Percentiles rank a stretch among this genome's conserved stretches.
Evolutionary conservation across 92 coral and sea anemone species (phyloP).

Genomic region (Actinernus sp.): DNA sequence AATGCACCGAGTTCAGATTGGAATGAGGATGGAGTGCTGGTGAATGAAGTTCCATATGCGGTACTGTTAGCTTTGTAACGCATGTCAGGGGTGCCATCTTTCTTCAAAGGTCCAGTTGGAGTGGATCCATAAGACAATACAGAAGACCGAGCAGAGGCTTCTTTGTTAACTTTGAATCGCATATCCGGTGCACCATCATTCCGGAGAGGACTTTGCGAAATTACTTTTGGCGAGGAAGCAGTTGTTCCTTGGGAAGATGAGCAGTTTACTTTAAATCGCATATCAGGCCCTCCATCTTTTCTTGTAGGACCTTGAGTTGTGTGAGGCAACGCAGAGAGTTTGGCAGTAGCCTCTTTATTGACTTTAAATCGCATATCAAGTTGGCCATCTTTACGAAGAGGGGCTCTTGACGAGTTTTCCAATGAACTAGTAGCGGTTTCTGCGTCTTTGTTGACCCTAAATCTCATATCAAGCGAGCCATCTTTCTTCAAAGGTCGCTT

Average conservation of each 20-base stretch:
- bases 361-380: not conserved
- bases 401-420: too few relatives aligned
- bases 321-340: too few relatives aligned
- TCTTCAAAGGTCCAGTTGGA: not conserved
- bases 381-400: not conserved
- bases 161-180: not conserved
- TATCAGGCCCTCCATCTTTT: constrained; percentile 56
- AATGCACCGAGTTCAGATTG: too few relatives aligned
- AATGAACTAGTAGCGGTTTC: not conserved
- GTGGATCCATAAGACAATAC: not conserved
- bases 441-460: not conserved
- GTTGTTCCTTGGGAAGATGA: not conserved
- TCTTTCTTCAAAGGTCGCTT: not conserved
- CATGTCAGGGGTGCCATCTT: not conserved
- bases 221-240: not conserved
- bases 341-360: too few relatives aligned
- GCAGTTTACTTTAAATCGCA: constrained; percentile 41
- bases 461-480: not conserved
- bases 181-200: not conserved
- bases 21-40: not conserved
- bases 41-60: not conserved
- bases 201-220: not conserved
- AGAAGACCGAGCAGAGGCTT: not conserved
- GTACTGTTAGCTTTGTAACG: not conserved
- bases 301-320: constrained; percentile 23